These are phyloP conservation scores for Ypsolopha scabrella DNA, from an alignment of 2,888 invertebrate species.

Conservation along the genomic window DNA sequence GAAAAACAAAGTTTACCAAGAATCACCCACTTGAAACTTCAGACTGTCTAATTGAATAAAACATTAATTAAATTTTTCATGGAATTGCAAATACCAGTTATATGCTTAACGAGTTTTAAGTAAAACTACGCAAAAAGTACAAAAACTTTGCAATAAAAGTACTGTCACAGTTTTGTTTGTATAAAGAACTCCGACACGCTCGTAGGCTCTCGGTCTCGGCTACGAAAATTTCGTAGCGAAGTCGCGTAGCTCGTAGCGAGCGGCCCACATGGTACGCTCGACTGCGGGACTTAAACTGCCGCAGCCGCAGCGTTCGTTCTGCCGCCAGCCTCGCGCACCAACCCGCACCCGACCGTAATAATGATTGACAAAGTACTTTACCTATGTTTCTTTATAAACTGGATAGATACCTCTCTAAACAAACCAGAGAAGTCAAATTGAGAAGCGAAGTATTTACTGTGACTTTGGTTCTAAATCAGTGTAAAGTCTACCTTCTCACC, in stretches of 20 bases:
- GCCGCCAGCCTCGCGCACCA: constrained; percentile 20
- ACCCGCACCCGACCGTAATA: constrained; percentile 21
- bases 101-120: too few species aligned
- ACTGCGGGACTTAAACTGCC: constrained; percentile 27
- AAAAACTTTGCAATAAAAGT: too few species aligned
- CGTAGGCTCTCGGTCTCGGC: neutral
- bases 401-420: constrained; percentile 8
- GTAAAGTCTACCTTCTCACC: neutral
- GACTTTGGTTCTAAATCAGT: constrained; percentile 7
- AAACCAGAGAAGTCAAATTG: neutral
- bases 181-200: too few species aligned
- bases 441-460: too few species aligned
- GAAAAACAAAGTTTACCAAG: too few species aligned
- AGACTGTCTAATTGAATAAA: too few species aligned
- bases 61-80: too few species aligned
- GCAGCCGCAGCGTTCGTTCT: constrained; percentile 24
- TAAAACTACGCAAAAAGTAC: too few species aligned
- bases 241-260: constrained; percentile 9
- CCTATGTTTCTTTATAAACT: constrained; percentile 43
- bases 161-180: too few species aligned
- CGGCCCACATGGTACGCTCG: constrained; percentile 16
- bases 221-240: constrained; percentile 2
- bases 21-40: too few species aligned
- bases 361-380: constrained; percentile 62
- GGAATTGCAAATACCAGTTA: too few species aligned